Percentiles rank a stretch among this genome's conserved stretches.
These are phyloP conservation scores for Oeneis ivallda DNA, from an alignment of 2,888 invertebrate genomes.

Conservation along the genomic window DNA sequence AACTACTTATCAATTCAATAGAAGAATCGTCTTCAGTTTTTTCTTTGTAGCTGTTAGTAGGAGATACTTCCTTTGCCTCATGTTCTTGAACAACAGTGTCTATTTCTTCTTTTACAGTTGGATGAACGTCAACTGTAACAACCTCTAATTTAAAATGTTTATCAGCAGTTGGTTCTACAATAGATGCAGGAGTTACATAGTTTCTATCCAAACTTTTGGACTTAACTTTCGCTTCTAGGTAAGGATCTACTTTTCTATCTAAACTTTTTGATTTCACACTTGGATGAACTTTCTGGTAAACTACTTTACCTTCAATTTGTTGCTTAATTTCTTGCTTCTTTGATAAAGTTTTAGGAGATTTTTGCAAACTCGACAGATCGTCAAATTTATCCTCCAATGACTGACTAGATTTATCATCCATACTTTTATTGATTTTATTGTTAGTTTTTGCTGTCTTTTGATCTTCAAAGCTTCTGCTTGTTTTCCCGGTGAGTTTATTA, in stretches of 20 bases:
- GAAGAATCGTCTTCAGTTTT: conserved; percentile 75
- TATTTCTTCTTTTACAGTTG: conserved; percentile 57
- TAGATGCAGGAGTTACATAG: conserved; percentile 72
- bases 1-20: conserved; percentile 74
- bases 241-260: conserved; percentile 83
- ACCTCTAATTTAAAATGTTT: conserved; percentile 77
- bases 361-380: conserved; percentile 78
- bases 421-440: conserved; percentile 83
- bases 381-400: conserved; percentile 84
- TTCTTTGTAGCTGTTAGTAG: conserved; percentile 68
- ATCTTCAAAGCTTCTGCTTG: conserved; percentile 84
- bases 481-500: conserved; percentile 80
- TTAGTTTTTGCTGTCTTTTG: conserved; percentile 78
- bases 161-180: conserved; percentile 58
- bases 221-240: conserved; percentile 81
- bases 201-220: conserved; percentile 86
- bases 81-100: conserved; percentile 45
- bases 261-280: conserved; percentile 85
- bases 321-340: conserved; percentile 84
- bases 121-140: conserved; percentile 75
- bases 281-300: conserved; percentile 80
- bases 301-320: conserved; percentile 83
- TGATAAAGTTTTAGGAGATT: conserved; percentile 82
- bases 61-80: conserved; percentile 60
- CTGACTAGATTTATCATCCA: conserved; percentile 83